Evolutionary conservation across 2,113 vertebrate species (phyloP).

Genomic region (Aspidoscelis tigris): DNA sequence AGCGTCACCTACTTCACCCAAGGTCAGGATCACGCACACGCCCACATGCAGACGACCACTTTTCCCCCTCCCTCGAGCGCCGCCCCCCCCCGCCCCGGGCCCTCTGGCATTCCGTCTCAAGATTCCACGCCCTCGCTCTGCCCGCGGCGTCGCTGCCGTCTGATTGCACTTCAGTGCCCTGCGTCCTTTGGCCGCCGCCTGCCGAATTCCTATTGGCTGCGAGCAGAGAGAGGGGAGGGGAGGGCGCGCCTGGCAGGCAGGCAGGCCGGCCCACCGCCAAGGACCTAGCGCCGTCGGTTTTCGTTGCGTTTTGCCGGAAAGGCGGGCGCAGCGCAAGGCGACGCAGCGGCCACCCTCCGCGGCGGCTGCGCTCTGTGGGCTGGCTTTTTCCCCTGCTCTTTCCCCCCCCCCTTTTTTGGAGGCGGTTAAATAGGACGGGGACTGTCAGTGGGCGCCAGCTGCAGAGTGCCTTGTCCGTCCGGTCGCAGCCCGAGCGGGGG

Average conservation of each 20-base stretch:
- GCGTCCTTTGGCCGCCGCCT: background rate
- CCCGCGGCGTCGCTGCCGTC: background rate
- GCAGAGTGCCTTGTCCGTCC: background rate
- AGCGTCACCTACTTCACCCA: no score
- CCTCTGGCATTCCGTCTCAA: background rate
- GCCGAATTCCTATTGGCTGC: background rate
- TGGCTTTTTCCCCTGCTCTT: no score
- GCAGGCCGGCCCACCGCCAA: no score
- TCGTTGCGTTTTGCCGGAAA: background rate
- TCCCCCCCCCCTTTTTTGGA: background rate
- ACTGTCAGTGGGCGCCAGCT: background rate
- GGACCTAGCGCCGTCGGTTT: background rate
- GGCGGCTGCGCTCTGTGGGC: background rate
- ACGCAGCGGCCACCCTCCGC: background rate
- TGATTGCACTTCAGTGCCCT: background rate
- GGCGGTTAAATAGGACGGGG: constrained; percentile 28
- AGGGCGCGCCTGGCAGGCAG: background rate
- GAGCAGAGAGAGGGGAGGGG: background rate
- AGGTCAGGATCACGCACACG: no score
- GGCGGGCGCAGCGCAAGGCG: constrained; percentile 12
- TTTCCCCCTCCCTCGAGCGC: no score
- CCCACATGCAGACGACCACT: no score
- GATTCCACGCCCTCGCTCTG: background rate
- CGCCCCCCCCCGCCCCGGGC: no score
- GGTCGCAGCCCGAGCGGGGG: background rate